Conservation (phyloP, 2,113 vertebrate species). For the Marcusenius ussheri region DNA sequence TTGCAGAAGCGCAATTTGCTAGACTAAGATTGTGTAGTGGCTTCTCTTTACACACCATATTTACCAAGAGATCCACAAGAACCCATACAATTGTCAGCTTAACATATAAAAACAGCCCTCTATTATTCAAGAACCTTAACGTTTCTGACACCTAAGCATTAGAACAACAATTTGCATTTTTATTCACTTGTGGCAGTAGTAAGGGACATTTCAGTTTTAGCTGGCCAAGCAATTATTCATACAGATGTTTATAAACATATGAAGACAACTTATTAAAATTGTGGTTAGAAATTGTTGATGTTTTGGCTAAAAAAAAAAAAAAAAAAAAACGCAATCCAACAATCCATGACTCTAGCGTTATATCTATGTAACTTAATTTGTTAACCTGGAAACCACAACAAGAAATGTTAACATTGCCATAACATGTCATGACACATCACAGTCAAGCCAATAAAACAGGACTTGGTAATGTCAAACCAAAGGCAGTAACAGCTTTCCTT, state of each 20-base stretch:
- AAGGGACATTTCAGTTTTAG: background rate
- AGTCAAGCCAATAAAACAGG: background rate
- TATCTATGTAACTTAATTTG: background rate
- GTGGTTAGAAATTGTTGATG: background rate
- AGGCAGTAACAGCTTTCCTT: background rate
- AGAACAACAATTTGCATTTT: background rate
- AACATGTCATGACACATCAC: background rate
- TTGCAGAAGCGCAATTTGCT: background rate
- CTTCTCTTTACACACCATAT: background rate
- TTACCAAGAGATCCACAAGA: background rate
- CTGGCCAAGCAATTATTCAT: background rate
- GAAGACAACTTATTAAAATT: background rate
- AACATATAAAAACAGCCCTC: background rate
- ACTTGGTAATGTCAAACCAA: background rate
- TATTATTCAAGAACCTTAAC: background rate
- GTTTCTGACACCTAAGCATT: background rate
- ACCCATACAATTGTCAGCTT: background rate
- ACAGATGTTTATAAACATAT: background rate
- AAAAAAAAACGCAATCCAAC: background rate
- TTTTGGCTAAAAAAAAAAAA: background rate
- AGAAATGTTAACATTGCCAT: background rate
- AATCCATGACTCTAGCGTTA: background rate
- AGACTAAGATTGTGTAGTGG: background rate
- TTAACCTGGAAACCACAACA: background rate
- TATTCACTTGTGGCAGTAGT: background rate